Evolutionary conservation across 2,113 vertebrate genomes (phyloP).

Genomic region (Lutjanus erythropterus): DNA sequence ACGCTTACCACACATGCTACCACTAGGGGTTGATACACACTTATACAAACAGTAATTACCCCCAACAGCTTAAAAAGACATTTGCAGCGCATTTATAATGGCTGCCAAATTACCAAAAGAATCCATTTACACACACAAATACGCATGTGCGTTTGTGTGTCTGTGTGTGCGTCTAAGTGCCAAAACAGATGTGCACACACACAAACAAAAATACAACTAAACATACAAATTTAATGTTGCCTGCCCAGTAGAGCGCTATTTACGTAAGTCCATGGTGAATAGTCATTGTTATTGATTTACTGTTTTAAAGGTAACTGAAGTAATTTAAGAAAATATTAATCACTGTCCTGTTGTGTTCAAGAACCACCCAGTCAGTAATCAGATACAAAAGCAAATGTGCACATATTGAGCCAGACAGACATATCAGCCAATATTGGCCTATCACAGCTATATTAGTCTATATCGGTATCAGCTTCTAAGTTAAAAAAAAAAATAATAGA

Average conservation of each 20-base stretch:
- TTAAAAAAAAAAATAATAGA: too few species aligned
- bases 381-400: slow-evolving; percentile 20
- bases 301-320: slow-evolving; percentile 37
- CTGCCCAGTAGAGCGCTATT: slow-evolving; percentile 22
- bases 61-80: slow-evolving; percentile 66
- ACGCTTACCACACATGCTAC: slow-evolving; percentile 32
- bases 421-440: too few species aligned
- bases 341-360: neutral
- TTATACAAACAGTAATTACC: slow-evolving; percentile 68
- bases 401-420: too few species aligned
- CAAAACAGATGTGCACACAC: slow-evolving; percentile 17
- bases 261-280: slow-evolving; percentile 37
- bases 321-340: slow-evolving; percentile 39
- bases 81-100: slow-evolving; percentile 54
- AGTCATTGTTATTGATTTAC: slow-evolving; percentile 42
- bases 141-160: neutral
- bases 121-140: slow-evolving; percentile 48
- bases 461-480: too few species aligned
- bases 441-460: too few species aligned
- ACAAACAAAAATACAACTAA: neutral
- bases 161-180: neutral
- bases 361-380: slow-evolving; percentile 12
- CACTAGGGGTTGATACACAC: slow-evolving; percentile 50
- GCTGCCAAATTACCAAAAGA: slow-evolving; percentile 57
- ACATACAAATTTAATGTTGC: slow-evolving; percentile 19